Conservation (phyloP, 1,140 invertebrate genomes). For the Cotesia chilonis region DNA sequence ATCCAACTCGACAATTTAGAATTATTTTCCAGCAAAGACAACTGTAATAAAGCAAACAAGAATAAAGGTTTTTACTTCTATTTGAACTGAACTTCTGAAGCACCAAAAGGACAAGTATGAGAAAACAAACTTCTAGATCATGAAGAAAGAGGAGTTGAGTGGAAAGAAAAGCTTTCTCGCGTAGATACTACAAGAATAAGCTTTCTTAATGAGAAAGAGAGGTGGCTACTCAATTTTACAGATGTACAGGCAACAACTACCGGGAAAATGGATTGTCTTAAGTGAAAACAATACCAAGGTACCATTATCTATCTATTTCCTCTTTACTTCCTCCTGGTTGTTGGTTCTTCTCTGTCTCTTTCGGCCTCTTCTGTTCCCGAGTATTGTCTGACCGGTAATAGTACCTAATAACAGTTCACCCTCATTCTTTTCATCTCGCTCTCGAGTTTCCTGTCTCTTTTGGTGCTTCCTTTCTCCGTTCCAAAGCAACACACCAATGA, state of each 20-base stretch:
- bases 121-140: too few relatives aligned
- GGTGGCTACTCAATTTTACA: neutral
- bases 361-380: neutral
- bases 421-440: constrained; percentile 18
- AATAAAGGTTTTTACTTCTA: too few relatives aligned
- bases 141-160: too few relatives aligned
- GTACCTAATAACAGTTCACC: constrained; percentile 35
- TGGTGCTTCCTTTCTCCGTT: constrained; percentile 29
- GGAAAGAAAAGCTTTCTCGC: too few relatives aligned
- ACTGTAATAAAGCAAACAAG: too few relatives aligned
- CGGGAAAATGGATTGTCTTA: constrained; percentile 26
- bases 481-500: neutral
- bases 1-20: too few relatives aligned
- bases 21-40: too few relatives aligned
- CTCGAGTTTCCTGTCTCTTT: constrained; percentile 7
- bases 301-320: constrained; percentile 33
- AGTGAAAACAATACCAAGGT: constrained; percentile 37
- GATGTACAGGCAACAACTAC: neutral
- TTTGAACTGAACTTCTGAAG: too few relatives aligned
- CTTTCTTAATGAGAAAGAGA: too few relatives aligned
- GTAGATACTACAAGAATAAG: too few relatives aligned
- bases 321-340: too few relatives aligned
- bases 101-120: too few relatives aligned
- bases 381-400: constrained; percentile 33
- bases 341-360: neutral